Base-by-base conservation (phyloP, 2,888 invertebrate species). In the Torymus texanus region DNA sequence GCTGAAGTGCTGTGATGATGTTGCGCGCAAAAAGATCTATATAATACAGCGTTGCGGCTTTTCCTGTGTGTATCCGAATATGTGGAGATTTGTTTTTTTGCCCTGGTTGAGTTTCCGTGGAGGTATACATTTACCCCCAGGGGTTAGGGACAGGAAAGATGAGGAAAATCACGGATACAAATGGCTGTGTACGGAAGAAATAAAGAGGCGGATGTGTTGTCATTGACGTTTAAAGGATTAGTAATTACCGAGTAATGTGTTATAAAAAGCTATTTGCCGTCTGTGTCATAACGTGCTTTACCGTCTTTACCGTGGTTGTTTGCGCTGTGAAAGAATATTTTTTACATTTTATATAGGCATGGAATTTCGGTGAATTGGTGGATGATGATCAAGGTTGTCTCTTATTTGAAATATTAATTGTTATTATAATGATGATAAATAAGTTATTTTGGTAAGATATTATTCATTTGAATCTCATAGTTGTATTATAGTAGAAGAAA, bases 211-310 rank as follows among this genome's bases (percentile, higher is more conserved):
- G 71, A 72, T 59, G n/a, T 16, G 67, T 81, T 79, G 75, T 41
- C 62, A 72, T 61, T 72, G 75, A 63, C 65, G 70, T 70, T 70
- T 65, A 71, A 65, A 56, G 67, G 78, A 63, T 66, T 73, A 71
- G 65, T 62, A 71, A 58, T 68, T 55, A 53, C 29, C 68, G 59
- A 66, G 56, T 70, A 78, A 61, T 66, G 59, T 11, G 66, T n/a
- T 58, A 61, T 29, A 74, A 24, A 62, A 53, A 71, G 63, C 14
- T 66, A 72, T 16, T 62, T 58, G 53, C 67, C 63, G 21, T 14
- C 21, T 21, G 4, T 59, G 14, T 0, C 0, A 29, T 29, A 29
- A 29, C 29, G 29, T 29, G 41, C 1, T 41, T 41, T n/a, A n/a
- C n/a, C n/a, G n/a, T n/a, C 10, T 41, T n/a, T n/a, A n/a, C 41